Evolutionary conservation across 2,797 vertebrate species (phyloP), one percentile per base, ranked within the genome.

Genomic region (Erpetoichthys calabaricus): DNA sequence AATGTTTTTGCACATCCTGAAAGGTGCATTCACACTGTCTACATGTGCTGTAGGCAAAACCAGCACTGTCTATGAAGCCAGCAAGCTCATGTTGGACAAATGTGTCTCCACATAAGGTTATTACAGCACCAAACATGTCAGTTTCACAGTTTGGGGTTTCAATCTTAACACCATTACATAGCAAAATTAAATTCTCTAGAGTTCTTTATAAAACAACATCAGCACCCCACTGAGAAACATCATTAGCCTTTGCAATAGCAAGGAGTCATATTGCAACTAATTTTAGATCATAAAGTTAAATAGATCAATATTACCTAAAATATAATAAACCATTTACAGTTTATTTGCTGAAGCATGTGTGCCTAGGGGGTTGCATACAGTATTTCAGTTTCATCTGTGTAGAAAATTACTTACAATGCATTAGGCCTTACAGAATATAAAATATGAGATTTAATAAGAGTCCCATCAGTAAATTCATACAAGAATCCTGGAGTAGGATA

Each of bases 261-360:
- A 45, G 56, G 3, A 47, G 6, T 9, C 6, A 6, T 5, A 59
- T 59, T 42, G 45, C 4, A 5, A 8, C 44, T 25, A 59, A 51
- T 25, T 45, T 53, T 3, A 44, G 53, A 45, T 25, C 46, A 44
- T 51, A 45, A 6, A 25, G 25, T 25, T 25, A 25, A 51, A 51
- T 42, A 44, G 57, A 58, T 58, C 8, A 8, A 58, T 46, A 42
- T 59, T 59, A n/a, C 59, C 66, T 57, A 62, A 58, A 4, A 56
- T 68, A 56, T 67, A 68, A 53, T 68, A 67, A 56, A 68, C 45
- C 63, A 65, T 59, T 1, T 70, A 5, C 45, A 67, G 57, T 42
- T 67, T 70, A 41, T 67, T 63, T 25, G 7, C 7, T 5, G 65
- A 56, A 10, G 60, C 53, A 44, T 67, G 66, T 44, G 63, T 57